phyloP scores from a whole-genome alignment of 2,888 invertebrate species.

The Tetropium fuscum region DNA sequence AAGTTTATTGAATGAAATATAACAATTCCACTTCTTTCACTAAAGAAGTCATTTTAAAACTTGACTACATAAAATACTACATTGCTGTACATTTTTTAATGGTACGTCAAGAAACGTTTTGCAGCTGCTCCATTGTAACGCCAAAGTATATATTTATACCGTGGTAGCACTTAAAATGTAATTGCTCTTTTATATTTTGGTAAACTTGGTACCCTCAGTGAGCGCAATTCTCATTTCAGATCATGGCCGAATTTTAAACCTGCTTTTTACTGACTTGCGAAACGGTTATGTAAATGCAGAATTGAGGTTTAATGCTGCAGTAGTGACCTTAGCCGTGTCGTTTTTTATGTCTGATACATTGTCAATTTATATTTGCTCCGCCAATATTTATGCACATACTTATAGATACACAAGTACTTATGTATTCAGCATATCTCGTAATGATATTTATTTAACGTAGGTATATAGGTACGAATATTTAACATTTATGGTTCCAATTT shows the following conservation, averaged over 20 bases:
- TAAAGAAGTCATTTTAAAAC: too few species aligned
- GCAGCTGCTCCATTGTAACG: not conserved
- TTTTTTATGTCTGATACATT: conserved; percentile 44
- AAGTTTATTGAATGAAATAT: too few species aligned
- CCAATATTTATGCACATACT: conserved; percentile 42
- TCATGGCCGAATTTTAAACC: conserved; percentile 27
- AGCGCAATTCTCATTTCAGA: too few species aligned
- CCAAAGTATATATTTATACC: not conserved
- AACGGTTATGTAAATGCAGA: conserved; percentile 31
- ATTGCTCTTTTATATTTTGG: too few species aligned
- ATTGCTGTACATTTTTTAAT: too few species aligned
- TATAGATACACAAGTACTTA: conserved; percentile 32
- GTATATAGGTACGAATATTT: conserved; percentile 3
- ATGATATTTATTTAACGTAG: conserved; percentile 20
- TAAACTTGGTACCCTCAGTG: too few species aligned
- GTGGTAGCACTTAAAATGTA: too few species aligned
- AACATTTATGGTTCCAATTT: not conserved
- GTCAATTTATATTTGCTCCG: conserved; percentile 41
- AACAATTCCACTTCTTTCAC: too few species aligned
- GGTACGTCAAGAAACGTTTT: not conserved
- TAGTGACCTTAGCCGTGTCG: conserved; percentile 37
- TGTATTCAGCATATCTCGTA: conserved; percentile 20
- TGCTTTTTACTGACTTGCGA: conserved; percentile 12
- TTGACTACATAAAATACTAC: too few species aligned
- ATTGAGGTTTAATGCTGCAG: conserved; percentile 29